Base-by-base conservation (phyloP, 2,888 invertebrate genomes). In the Euphydryas editha region DNA sequence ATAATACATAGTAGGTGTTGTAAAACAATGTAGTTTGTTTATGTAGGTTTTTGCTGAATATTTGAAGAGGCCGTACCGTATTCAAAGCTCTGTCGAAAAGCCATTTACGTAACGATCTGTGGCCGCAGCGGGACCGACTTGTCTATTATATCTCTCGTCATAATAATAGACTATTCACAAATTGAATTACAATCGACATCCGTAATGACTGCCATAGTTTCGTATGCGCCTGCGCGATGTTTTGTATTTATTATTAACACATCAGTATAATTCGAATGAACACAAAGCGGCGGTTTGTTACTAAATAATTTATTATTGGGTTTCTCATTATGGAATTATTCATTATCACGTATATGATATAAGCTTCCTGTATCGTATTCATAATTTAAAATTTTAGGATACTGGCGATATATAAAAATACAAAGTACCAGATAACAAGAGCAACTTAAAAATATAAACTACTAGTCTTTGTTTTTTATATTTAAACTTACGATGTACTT, bases 61-160 rank as follows among this genome's bases (percentile, higher is more conserved):
- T 68, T 59, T 59, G 58, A 70, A 60, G 61, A 71, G 65, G 67
- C 46, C 37, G 65, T 60, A 51, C 56, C 57, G 64, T 59, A 70
- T 71, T 68, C 61, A 57, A 62, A 65, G 64, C 74, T 73, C 39
- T 49, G 49, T 44, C 55, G 72, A 77, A 76, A 78, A 82, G 83
- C 80, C 81, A 86, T 87, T 87, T 85, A 81, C 80, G 81, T 85
- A 84, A 87, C 82, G 78, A 82, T 79, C 80, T 75, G 78, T 74
- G 79, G 80, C 83, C 83, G 76, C 83, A 80, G 71, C 71, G 78
- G 75, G 73, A 75, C 21, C 75, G 66, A 72, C 72, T 68, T 62
- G 70, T 64, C 77, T 78, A 81, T 83, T 83, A 82, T 78, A 78
- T 74, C 75, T 72, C 75, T 76, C 39, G 49, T 71, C 74, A 75